phyloP scores from a whole-genome alignment of 1,140 invertebrate species.

The Cecropterus lyciades region DNA sequence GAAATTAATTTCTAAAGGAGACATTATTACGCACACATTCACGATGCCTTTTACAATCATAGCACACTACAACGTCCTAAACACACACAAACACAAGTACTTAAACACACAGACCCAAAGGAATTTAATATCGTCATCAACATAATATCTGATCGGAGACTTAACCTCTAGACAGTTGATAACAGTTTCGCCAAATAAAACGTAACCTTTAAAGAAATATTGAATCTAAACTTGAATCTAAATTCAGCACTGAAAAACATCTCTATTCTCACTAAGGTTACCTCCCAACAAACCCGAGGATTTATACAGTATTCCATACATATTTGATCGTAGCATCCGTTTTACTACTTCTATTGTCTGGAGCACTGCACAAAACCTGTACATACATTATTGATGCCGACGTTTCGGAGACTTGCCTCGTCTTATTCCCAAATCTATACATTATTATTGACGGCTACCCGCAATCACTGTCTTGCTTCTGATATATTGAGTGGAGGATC shows the following conservation, averaged over 20 bases:
- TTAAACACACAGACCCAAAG: too few relatives aligned
- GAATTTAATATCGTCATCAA: too few relatives aligned
- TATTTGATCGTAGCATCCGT: conserved; percentile 24
- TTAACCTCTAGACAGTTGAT: too few relatives aligned
- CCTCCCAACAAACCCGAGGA: conserved; percentile 16
- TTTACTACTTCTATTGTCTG: conserved; percentile 21
- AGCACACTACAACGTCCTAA: too few relatives aligned
- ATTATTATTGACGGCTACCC: conserved; percentile 59
- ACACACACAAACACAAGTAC: too few relatives aligned
- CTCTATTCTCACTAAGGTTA: conserved; percentile 13
- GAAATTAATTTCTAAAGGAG: too few relatives aligned
- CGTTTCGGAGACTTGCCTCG: conserved; percentile 15
- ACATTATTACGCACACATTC: too few relatives aligned
- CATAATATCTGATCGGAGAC: too few relatives aligned
- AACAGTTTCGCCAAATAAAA: too few relatives aligned
- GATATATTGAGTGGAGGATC: conserved; percentile 54
- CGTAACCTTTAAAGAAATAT: too few relatives aligned
- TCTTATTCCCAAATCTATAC: conserved; percentile 53
- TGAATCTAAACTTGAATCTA: background rate
- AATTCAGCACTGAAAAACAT: background rate
- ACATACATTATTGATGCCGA: conserved; percentile 29
- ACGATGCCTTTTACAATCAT: too few relatives aligned
- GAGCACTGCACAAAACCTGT: conserved; percentile 26
- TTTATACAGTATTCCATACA: conserved; percentile 21
- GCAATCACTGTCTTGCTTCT: conserved; percentile 58